A percentile compares a stretch with the other conserved stretches of the same genome.
phyloP scores from a whole-genome alignment of 1,140 invertebrate species.

The Drosophila sturtevanti region DNA sequence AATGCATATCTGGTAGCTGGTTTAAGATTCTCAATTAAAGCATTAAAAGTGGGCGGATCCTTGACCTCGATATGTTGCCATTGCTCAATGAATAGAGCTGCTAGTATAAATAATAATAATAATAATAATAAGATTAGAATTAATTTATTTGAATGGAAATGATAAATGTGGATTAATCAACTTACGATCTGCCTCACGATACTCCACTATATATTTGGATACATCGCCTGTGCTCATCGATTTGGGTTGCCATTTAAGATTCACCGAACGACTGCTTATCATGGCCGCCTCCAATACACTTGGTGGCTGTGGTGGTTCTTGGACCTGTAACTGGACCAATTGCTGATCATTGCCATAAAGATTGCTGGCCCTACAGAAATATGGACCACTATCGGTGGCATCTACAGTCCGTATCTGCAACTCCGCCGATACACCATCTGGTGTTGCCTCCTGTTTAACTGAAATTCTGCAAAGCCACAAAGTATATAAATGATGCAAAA shows the following conservation, averaged over 20 bases:
- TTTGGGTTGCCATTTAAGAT: constrained; percentile 90
- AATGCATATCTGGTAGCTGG: constrained; percentile 91
- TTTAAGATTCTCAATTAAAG: constrained; percentile 88
- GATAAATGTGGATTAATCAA: background rate
- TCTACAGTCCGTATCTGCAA: constrained; percentile 89
- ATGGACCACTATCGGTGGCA: constrained; percentile 90
- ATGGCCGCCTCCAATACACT: constrained; percentile 87
- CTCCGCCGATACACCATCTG: constrained; percentile 88
- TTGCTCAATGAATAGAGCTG: constrained; percentile 82
- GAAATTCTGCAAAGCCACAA: constrained; percentile 84
- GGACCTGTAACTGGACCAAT: constrained; percentile 90
- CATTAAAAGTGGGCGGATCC: constrained; percentile 86
- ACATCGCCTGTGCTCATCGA: constrained; percentile 87
- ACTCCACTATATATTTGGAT: constrained; percentile 89
- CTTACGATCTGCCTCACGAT: constrained; percentile 86
- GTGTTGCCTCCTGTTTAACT: constrained; percentile 87
- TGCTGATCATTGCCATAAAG: constrained; percentile 92
- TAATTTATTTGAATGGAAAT: background rate
- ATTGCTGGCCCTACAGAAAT: constrained; percentile 92
- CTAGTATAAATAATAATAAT: background rate
- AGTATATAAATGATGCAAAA: background rate
- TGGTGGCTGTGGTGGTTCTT: constrained; percentile 90
- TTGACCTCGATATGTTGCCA: constrained; percentile 88
- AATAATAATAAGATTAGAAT: background rate
- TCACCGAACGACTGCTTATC: constrained; percentile 88